These are phyloP conservation scores for Benthosema pterotum DNA, from an alignment of 2,797 vertebrate species.

Conservation along the genomic window DNA sequence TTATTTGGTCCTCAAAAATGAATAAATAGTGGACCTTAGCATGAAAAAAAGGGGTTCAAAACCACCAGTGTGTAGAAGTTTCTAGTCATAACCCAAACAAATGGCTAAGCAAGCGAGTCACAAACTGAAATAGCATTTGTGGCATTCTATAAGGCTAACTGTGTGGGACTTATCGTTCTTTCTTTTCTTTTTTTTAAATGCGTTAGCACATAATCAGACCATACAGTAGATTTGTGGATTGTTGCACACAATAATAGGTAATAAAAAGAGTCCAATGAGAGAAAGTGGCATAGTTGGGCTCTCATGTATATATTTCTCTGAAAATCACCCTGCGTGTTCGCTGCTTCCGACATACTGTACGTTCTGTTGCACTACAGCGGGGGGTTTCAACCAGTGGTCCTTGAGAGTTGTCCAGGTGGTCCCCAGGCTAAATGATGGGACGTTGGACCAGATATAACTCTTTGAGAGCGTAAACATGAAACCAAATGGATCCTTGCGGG, in stretches of 20 bases:
- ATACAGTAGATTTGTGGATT: background rate
- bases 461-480: too few relatives aligned
- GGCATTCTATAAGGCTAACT: background rate
- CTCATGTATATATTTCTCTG: conserved; percentile 26
- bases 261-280: background rate
- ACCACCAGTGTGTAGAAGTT: too few relatives aligned
- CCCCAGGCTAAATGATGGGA: too few relatives aligned
- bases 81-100: too few relatives aligned
- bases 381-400: too few relatives aligned
- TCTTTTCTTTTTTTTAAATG: background rate
- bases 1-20: too few relatives aligned
- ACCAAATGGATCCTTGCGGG: too few relatives aligned
- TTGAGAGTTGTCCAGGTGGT: too few relatives aligned
- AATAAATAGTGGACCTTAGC: too few relatives aligned
- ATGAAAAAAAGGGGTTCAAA: too few relatives aligned
- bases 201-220: background rate
- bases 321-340: conserved; percentile 43
- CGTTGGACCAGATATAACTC: too few relatives aligned
- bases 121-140: background rate
- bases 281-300: background rate
- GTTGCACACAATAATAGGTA: background rate
- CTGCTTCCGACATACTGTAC: conserved; percentile 15
- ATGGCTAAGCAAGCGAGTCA: background rate
- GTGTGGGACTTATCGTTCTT: background rate
- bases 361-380: too few relatives aligned